Evolutionary conservation across 1,140 invertebrate genomes (phyloP), one percentile per base, ranked within the genome.

Genomic region (Drosophila saltans): DNA sequence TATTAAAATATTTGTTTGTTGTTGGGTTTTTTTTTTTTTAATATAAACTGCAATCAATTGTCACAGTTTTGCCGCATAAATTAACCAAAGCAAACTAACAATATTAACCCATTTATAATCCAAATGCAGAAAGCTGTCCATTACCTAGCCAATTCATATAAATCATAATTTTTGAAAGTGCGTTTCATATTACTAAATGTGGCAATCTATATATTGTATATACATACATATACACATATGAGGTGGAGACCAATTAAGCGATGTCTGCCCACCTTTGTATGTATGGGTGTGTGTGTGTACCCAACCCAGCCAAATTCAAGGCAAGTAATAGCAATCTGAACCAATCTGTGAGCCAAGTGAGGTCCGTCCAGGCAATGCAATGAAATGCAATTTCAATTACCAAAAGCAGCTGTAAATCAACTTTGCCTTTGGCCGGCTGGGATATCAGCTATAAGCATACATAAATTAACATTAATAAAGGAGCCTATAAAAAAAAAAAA

Each of bases 381-480:
- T 59, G 45, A 21, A 52, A 52, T 59, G 33, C 57, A 59, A 59
- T 62, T 41, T 41, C 60, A 43, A 26, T 61, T 61, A 39, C 59
- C 59, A 11, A 61, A 61, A 24, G 39, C 59, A 45, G 41, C 60
- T 45, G 57, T 59, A 62, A 62, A 62, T 62, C 60, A 62, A 41
- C 41, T 62, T 62, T 43, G 60, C 24, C 60, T 16, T 36, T 36
- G 16, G 33, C 36, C 16, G 11, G 33, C 33, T 62, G 60, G 40
- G 40, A 45, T 45, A 45, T 62, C 60, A 62, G 60, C 28, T 43
- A 2, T 75, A 62, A 60, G 52, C 66, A 76, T 76, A 59, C 48
- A 41, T 45, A n/a, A 21, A 33, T 26, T 26, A 26, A 43, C 10
- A 39, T 33, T 60, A 75, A 73, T 75, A 24, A n/a, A 40, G 11